These are phyloP conservation scores for Bombus pascuorum DNA, from an alignment of 1,140 invertebrate genomes.

Conservation along the genomic window DNA sequence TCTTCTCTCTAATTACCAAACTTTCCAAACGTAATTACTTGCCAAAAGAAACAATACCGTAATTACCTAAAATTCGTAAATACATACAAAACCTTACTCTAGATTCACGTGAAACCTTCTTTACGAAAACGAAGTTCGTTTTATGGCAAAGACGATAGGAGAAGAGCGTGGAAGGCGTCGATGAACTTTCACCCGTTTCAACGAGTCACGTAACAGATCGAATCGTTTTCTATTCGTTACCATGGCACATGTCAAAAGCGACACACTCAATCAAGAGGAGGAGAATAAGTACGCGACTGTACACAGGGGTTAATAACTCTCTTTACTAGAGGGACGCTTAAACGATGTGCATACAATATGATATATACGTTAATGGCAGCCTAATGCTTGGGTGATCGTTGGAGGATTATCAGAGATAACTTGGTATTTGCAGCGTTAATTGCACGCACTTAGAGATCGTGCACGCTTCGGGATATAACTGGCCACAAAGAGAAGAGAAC, in stretches of 20 bases:
- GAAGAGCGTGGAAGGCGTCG: too few species aligned
- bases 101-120: not conserved
- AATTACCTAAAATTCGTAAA: not conserved
- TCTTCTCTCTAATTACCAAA: not conserved
- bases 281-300: too few species aligned
- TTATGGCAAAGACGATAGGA: not conserved
- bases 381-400: conserved; percentile 23
- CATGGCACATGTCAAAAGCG: too few species aligned
- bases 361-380: not conserved
- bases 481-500: not conserved
- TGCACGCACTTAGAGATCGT: conserved; percentile 1
- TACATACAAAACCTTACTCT: not conserved
- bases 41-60: not conserved
- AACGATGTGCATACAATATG: not conserved
- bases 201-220: not conserved
- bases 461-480: conserved; percentile 20
- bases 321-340: not conserved
- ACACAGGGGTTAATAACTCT: not conserved
- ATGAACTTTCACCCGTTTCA: not conserved
- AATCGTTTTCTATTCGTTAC: too few species aligned
- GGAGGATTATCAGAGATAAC: conserved; percentile 40
- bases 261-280: not conserved
- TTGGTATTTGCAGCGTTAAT: conserved; percentile 34
- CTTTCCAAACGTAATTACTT: not conserved
- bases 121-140: not conserved